phyloP scores from a whole-genome alignment of 1,140 invertebrate genomes.

The Diploscapter pachys region DNA sequence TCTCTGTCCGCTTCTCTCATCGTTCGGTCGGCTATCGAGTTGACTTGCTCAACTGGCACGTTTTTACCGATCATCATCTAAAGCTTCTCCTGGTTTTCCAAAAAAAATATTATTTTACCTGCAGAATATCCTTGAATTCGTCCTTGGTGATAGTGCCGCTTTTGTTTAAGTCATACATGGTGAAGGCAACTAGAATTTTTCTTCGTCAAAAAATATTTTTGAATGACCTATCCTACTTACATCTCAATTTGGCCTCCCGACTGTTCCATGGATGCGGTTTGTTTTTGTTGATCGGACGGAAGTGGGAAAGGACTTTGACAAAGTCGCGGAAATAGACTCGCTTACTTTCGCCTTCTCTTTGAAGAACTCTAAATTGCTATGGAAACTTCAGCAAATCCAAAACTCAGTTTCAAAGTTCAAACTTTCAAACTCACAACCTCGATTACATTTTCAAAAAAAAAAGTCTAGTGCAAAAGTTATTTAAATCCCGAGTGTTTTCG shows the following conservation, averaged over 20 bases:
- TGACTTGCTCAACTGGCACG: slow-evolving; percentile 75
- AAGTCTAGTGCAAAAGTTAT: too few species aligned
- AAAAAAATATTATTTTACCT: slow-evolving; percentile 37
- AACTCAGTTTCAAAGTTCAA: too few species aligned
- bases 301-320: slow-evolving; percentile 89
- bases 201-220: slow-evolving; percentile 59
- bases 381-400: too few species aligned
- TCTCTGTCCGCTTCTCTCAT: slow-evolving; percentile 93
- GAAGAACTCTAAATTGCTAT: too few species aligned
- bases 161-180: slow-evolving; percentile 98
- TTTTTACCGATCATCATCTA: slow-evolving; percentile 99
- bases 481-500: too few species aligned
- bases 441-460: too few species aligned
- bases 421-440: too few species aligned
- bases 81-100: slow-evolving; percentile 20
- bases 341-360: slow-evolving; percentile 6
- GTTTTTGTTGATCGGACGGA: slow-evolving; percentile 87
- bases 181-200: slow-evolving; percentile 80
- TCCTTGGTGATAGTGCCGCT: slow-evolving; percentile 94
- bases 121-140: slow-evolving; percentile 85
- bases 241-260: slow-evolving; percentile 87
- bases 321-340: slow-evolving; percentile 93
- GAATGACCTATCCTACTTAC: slow-evolving; percentile 64
- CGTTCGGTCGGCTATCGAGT: slow-evolving; percentile 91
- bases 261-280: slow-evolving; percentile 85